phyloP scores from a whole-genome alignment of 2,113 vertebrate species.

The Nanorana parkeri region DNA sequence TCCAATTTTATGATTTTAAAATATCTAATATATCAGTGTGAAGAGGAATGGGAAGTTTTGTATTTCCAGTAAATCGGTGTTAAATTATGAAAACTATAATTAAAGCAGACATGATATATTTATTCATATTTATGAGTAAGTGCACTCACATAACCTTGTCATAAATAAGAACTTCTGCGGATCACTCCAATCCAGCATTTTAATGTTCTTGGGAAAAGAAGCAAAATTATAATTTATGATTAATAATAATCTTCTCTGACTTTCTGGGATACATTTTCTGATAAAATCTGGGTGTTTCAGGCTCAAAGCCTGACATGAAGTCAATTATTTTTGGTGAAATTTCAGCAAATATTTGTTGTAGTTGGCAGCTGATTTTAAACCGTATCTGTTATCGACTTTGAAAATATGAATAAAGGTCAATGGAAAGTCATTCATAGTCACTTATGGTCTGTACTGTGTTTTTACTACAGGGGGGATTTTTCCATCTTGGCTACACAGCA shows the following conservation, averaged over 20 bases:
- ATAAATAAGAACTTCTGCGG: background rate
- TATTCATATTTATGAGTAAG: background rate
- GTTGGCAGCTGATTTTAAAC: conserved; percentile 42
- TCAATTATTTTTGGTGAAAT: conserved; percentile 38
- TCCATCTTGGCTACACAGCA: no score
- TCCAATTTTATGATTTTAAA: no score
- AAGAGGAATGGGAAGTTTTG: no score
- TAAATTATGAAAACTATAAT: no score
- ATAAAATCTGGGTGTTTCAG: conserved; percentile 50
- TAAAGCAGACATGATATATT: background rate
- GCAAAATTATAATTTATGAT: conserved; percentile 21
- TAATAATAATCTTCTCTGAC: conserved; percentile 26
- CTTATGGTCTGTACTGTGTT: conserved; percentile 1
- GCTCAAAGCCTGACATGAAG: conserved; percentile 34
- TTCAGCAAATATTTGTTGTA: conserved; percentile 56
- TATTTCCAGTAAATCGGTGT: no score
- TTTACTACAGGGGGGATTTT: background rate
- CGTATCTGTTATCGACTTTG: conserved; percentile 41
- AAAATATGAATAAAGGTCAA: conserved; percentile 36
- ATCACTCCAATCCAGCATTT: conserved; percentile 13
- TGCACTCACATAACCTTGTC: conserved; percentile 16
- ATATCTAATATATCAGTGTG: no score
- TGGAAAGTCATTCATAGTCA: conserved; percentile 4
- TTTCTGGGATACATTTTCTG: conserved; percentile 34
- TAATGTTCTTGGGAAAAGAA: conserved; percentile 26